phyloP scores from a whole-genome alignment of 2,113 vertebrate species.

The Grallaria varia region DNA sequence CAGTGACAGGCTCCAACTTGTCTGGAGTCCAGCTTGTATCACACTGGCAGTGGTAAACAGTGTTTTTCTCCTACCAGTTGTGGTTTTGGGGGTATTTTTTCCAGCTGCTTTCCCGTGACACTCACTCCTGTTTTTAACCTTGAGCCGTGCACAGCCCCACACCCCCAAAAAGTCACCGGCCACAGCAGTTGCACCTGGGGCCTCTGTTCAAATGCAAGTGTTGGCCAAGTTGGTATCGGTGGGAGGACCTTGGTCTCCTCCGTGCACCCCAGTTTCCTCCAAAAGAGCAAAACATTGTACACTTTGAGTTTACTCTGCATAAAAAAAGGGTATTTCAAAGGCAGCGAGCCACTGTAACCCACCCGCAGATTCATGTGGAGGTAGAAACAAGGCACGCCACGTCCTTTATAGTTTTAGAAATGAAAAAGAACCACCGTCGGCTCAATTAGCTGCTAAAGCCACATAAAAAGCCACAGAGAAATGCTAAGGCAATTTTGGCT shows the following conservation, averaged over 20 bases:
- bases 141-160: not conserved
- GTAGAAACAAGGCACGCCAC: not conserved
- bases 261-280: not conserved
- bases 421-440: not conserved
- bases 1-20: not conserved
- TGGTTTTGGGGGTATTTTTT: not conserved
- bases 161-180: not conserved
- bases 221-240: not conserved
- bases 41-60: not conserved
- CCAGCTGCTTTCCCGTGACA: not conserved
- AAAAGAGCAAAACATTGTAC: not conserved
- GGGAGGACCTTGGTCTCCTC: not conserved
- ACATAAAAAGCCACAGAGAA: not conserved
- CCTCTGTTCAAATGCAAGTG: too few species aligned
- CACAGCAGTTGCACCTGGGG: not conserved
- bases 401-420: not conserved
- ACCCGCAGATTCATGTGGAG: not conserved
- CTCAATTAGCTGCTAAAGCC: not conserved
- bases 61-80: not conserved
- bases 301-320: rapidly evolving
- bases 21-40: not conserved
- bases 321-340: not conserved
- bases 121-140: rapidly evolving
- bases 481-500: not conserved
- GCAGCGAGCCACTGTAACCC: not conserved